phyloP scores from a whole-genome alignment of 2,888 invertebrate genomes.

The Phaedon cochleariae region DNA sequence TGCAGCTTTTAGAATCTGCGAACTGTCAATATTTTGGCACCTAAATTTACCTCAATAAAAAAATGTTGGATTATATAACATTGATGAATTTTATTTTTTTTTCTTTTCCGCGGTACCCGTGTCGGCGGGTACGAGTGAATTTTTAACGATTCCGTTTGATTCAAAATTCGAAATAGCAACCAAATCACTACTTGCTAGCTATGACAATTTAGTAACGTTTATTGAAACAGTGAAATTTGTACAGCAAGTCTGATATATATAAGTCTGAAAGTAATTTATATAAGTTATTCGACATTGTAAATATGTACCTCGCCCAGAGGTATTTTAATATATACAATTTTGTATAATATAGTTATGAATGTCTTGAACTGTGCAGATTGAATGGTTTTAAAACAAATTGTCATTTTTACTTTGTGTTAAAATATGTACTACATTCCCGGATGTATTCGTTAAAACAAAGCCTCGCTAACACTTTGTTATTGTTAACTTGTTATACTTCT shows the following conservation, averaged over 20 bases:
- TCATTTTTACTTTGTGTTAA: constrained; percentile 51
- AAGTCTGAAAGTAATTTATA: constrained; percentile 59
- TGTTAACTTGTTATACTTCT: constrained; percentile 54
- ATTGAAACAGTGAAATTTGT: constrained; percentile 45
- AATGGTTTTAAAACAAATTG: constrained; percentile 46
- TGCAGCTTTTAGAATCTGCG: constrained; percentile 49
- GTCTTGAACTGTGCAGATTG: constrained; percentile 46
- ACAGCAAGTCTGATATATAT: constrained; percentile 61
- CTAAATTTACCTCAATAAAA: constrained; percentile 43
- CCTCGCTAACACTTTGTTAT: constrained; percentile 56
- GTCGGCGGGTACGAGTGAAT: constrained; percentile 36
- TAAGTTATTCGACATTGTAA: constrained; percentile 57
- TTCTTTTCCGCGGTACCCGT: constrained; percentile 38
- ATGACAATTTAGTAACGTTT: constrained; percentile 44
- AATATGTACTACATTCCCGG: constrained; percentile 58
- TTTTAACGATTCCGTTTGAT: constrained; percentile 25
- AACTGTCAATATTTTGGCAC: constrained; percentile 54
- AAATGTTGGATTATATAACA: constrained; percentile 53
- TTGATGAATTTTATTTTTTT: constrained; percentile 50
- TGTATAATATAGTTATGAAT: constrained; percentile 41
- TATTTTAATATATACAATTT: constrained; percentile 51
- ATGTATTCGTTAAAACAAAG: constrained; percentile 54
- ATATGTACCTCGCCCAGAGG: constrained; percentile 53
- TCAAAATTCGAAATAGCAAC: constrained; percentile 39
- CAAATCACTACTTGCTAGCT: constrained; percentile 43